Percentiles rank a stretch among this genome's conserved stretches.
phyloP scores from a whole-genome alignment of 2,888 invertebrate genomes.

The Leucania comma region DNA sequence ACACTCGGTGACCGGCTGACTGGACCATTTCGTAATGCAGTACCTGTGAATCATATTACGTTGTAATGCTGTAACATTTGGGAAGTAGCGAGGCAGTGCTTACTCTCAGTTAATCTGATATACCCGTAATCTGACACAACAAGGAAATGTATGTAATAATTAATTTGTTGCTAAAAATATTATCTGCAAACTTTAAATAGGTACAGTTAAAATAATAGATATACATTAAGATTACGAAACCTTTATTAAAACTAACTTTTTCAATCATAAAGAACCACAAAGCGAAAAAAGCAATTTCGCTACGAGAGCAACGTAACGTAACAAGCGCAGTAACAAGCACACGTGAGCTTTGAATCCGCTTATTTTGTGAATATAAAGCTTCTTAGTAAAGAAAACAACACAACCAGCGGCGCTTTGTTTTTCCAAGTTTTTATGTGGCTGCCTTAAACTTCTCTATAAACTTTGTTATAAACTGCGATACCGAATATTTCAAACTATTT shows the following conservation, averaged over 20 bases:
- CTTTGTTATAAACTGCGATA: background rate
- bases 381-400: background rate
- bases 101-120: slow-evolving; percentile 38
- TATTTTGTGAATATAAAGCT: slow-evolving; percentile 36
- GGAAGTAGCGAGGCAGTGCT: slow-evolving; percentile 15
- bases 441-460: background rate
- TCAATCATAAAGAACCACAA: slow-evolving; percentile 10
- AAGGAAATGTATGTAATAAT: slow-evolving; percentile 36
- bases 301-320: background rate
- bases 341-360: slow-evolving; percentile 28
- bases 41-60: slow-evolving; percentile 54
- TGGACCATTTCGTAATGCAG: slow-evolving; percentile 54
- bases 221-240: slow-evolving; percentile 11
- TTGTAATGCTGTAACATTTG: slow-evolving; percentile 49
- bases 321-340: slow-evolving; percentile 7
- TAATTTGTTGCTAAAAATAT: slow-evolving; percentile 5
- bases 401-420: background rate
- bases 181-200: slow-evolving; percentile 1
- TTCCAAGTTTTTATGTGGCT: slow-evolving; percentile 14
- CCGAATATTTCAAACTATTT: slow-evolving; percentile 7
- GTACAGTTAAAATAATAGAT: slow-evolving; percentile 27
- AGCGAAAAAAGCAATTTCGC: slow-evolving; percentile 28
- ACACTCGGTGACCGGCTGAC: slow-evolving; percentile 23
- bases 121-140: slow-evolving; percentile 36
- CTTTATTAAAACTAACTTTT: slow-evolving; percentile 16